Conservation (phyloP, 2,888 invertebrate genomes). For the Melanostoma scalare region DNA sequence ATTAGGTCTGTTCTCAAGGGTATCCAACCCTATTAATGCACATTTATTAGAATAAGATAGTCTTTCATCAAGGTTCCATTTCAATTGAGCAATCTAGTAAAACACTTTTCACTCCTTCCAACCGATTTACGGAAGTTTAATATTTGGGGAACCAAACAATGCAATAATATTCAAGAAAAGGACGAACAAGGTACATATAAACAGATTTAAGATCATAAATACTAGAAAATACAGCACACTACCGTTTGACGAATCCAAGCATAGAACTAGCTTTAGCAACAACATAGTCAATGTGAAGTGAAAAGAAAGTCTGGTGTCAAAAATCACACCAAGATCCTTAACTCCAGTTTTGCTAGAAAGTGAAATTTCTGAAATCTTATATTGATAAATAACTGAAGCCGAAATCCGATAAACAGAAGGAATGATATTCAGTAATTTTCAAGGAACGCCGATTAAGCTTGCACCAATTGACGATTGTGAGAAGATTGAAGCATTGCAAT, state of each 20-base stretch:
- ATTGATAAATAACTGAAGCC: no score
- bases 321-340: no score
- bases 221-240: not conserved
- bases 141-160: no score
- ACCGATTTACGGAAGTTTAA: not conserved
- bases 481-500: not conserved
- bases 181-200: no score
- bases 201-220: no score
- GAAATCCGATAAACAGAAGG: slow-evolving; percentile 1
- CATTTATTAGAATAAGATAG: slow-evolving; percentile 2
- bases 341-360: no score
- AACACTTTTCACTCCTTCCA: not conserved
- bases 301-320: no score
- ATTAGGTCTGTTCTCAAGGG: slow-evolving; percentile 3
- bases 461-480: slow-evolving; percentile 5
- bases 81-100: slow-evolving; percentile 1
- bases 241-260: slow-evolving; percentile 5
- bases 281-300: slow-evolving; percentile 6
- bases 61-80: slow-evolving; percentile 2
- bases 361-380: no score
- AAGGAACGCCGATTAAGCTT: slow-evolving; percentile 6
- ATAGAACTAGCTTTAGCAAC: not conserved
- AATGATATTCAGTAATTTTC: slow-evolving; percentile 2
- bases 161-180: no score
- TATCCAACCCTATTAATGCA: slow-evolving; percentile 3